Evolutionary conservation across 2,797 vertebrate genomes (phyloP).

Genomic region (Pygocentrus nattereri): DNA sequence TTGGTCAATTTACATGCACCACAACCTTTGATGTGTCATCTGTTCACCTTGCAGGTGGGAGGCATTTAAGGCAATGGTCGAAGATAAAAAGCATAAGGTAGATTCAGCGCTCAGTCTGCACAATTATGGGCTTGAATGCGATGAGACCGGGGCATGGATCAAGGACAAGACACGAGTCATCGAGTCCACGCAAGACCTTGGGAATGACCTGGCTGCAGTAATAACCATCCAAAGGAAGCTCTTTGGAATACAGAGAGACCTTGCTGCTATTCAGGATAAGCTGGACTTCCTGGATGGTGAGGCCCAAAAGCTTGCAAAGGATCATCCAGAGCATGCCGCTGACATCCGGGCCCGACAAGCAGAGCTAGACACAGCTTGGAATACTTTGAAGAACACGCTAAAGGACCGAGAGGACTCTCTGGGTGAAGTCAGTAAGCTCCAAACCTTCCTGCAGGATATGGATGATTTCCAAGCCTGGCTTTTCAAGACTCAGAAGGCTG

Average conservation of each 20-base stretch:
- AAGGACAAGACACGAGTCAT: constrained; percentile 88
- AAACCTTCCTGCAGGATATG: constrained; percentile 92
- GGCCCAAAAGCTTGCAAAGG: constrained; percentile 80
- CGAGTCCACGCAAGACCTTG: constrained; percentile 90
- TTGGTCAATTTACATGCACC: neutral
- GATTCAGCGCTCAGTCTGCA: constrained; percentile 89
- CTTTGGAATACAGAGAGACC: constrained; percentile 91
- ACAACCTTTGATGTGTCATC: neutral
- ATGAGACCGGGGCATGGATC: constrained; percentile 93
- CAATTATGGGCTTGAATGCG: constrained; percentile 92
- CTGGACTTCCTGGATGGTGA: constrained; percentile 83
- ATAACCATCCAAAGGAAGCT: constrained; percentile 96
- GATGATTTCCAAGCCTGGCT: constrained; percentile 97
- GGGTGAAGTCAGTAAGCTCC: constrained; percentile 94
- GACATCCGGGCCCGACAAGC: constrained; percentile 79
- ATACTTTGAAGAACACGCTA: constrained; percentile 83
- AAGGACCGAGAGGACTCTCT: constrained; percentile 86
- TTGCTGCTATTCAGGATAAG: constrained; percentile 86
- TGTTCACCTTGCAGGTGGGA: constrained; percentile 83
- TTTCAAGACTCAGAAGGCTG: constrained; percentile 88
- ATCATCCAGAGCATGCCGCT: constrained; percentile 83
- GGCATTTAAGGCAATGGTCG: constrained; percentile 88
- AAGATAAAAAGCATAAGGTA: constrained; percentile 81
- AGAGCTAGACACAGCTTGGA: constrained; percentile 81
- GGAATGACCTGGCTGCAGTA: constrained; percentile 89